Conservation (phyloP, 2,888 invertebrate genomes). For the Calephelis perditalis region DNA sequence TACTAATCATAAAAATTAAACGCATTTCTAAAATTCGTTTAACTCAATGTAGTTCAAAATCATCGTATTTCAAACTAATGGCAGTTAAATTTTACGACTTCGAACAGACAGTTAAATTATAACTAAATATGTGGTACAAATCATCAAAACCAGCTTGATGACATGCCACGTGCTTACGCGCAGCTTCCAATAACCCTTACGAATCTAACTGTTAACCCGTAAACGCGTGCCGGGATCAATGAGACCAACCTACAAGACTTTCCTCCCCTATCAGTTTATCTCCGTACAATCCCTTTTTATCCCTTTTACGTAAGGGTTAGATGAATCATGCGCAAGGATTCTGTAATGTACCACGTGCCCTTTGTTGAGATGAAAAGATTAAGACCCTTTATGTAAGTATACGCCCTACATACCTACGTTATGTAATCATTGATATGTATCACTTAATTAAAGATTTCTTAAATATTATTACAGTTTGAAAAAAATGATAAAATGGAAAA, state of each 20-base stretch:
- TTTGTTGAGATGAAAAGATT: conserved; percentile 59
- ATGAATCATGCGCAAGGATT: conserved; percentile 70
- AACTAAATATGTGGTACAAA: conserved; percentile 18
- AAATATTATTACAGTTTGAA: too few species aligned
- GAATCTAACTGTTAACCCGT: conserved; percentile 50
- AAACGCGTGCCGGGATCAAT: conserved; percentile 70
- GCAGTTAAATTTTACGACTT: conserved; percentile 9
- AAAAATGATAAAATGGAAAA: too few species aligned
- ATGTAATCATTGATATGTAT: conserved; percentile 8
- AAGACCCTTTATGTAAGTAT: conserved; percentile 45
- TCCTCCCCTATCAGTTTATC: conserved; percentile 52
- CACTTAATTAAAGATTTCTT: too few species aligned
- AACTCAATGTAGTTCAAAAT: too few species aligned
- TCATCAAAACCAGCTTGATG: conserved; percentile 23
- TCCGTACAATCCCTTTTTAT: conserved; percentile 58
- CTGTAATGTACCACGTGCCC: conserved; percentile 65
- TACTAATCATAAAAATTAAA: too few species aligned
- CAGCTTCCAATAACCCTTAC: conserved; percentile 50
- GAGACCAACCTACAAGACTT: conserved; percentile 54
- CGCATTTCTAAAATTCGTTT: too few species aligned
- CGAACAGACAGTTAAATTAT: conserved; percentile 5
- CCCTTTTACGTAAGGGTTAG: conserved; percentile 55
- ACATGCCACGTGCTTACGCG: conserved; percentile 51
- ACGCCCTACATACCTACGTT: not conserved
- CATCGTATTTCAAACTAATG: not conserved